A percentile compares a stretch with the other conserved stretches of the same genome.
Conservation (phyloP, 2,797 vertebrate species). For the Remorina albescens region DNA sequence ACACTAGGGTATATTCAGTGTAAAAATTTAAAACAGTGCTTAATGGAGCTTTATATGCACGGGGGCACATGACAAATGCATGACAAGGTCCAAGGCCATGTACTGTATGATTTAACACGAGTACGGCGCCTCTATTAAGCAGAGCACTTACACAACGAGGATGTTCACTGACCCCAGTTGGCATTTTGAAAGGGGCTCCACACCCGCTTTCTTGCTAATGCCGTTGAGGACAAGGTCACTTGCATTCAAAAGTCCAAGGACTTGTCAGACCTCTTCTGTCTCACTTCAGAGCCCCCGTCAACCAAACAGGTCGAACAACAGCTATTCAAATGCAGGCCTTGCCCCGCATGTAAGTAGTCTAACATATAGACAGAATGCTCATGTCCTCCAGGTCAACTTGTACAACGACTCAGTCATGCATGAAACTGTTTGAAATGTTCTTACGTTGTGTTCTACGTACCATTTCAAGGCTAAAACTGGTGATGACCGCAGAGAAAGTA, state of each 20-base stretch:
- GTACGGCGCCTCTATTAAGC: not conserved
- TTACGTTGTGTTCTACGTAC: too few species aligned
- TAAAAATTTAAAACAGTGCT: not conserved
- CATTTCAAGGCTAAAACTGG: not conserved
- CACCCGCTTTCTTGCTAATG: not conserved
- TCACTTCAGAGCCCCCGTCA: constrained; percentile 24
- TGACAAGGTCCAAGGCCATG: not conserved
- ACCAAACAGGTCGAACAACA: not conserved
- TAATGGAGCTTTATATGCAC: not conserved
- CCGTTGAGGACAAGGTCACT: constrained; percentile 31
- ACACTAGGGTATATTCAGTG: not conserved
- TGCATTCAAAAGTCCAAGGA: constrained; percentile 20
- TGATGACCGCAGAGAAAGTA: too few species aligned
- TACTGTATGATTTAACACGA: not conserved
- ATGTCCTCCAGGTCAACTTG: not conserved
- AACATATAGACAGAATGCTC: not conserved
- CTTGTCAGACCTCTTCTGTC: constrained; percentile 35
- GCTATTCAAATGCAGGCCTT: not conserved
- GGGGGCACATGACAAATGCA: not conserved
- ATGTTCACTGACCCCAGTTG: constrained; percentile 39
- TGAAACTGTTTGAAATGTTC: not conserved
- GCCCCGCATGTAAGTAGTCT: not conserved
- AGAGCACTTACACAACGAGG: constrained; percentile 9
- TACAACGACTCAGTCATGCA: not conserved
- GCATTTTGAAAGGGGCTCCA: constrained; percentile 30